phyloP scores from a whole-genome alignment of 2,797 vertebrate genomes.

The Malacoraja senta region DNA sequence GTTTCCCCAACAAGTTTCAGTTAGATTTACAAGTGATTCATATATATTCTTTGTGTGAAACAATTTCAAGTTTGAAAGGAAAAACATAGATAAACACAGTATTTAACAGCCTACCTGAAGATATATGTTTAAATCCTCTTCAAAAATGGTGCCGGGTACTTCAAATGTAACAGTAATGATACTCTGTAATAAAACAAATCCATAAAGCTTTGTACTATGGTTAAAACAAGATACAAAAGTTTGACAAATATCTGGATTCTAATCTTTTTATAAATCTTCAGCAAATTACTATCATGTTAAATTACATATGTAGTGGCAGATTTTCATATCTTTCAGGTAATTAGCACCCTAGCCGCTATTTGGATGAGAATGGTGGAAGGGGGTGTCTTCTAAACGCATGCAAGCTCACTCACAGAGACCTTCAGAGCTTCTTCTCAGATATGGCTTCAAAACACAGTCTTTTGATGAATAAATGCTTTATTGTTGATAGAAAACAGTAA shows the following conservation, averaged over 20 bases:
- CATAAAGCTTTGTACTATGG: not conserved
- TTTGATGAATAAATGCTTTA: no score
- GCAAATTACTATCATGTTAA: not conserved
- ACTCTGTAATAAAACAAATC: slow-evolving; percentile 60
- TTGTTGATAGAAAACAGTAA: no score
- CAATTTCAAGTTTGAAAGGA: not conserved
- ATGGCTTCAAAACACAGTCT: no score
- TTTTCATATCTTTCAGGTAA: no score
- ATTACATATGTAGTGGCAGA: no score
- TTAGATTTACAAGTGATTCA: not conserved
- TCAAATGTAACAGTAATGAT: slow-evolving; percentile 89
- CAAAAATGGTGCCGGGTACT: slow-evolving; percentile 70
- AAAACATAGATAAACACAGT: not conserved
- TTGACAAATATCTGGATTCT: not conserved
- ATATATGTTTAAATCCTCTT: slow-evolving; percentile 79
- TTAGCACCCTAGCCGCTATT: no score
- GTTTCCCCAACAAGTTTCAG: not conserved
- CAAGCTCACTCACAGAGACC: no score
- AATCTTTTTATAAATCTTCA: not conserved
- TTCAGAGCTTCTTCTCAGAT: no score
- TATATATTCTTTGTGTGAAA: not conserved
- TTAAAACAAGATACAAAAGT: not conserved
- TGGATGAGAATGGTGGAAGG: no score
- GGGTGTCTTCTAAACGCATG: no score
- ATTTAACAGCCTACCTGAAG: slow-evolving; percentile 69